Evolutionary conservation across 1,140 invertebrate genomes (phyloP).

Genomic region (Brachionus manjavacas): DNA sequence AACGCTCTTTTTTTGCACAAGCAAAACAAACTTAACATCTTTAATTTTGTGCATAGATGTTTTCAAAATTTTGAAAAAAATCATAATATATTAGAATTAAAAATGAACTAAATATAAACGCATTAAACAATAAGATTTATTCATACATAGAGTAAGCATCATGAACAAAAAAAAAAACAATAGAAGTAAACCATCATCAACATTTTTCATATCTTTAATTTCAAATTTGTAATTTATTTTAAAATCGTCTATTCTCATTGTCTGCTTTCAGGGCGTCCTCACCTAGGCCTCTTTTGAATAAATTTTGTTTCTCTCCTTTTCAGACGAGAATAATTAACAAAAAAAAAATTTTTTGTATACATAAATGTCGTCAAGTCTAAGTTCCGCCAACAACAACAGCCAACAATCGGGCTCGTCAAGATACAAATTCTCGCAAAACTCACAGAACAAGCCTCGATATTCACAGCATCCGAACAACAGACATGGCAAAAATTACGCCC

Average conservation of each 20-base stretch:
- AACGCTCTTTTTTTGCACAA: not conserved
- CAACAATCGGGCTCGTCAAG: not conserved
- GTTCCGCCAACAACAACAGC: not conserved
- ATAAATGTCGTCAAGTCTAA: constrained; percentile 33
- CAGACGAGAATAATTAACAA: not conserved
- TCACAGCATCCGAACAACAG: not conserved
- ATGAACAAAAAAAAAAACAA: not conserved
- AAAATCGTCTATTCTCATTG: not conserved
- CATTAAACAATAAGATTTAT: not conserved
- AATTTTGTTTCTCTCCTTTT: not conserved
- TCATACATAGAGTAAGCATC: constrained; percentile 22
- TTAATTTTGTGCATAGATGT: not conserved
- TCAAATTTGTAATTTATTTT: not conserved
- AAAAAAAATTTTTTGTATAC: constrained; percentile 3
- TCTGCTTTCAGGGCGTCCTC: not conserved
- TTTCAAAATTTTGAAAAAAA: not conserved
- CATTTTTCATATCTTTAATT: not conserved
- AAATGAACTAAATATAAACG: constrained; percentile 15
- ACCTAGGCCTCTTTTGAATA: not conserved
- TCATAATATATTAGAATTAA: not conserved
- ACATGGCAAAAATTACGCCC: not conserved
- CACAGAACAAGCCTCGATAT: not conserved
- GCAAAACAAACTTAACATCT: not conserved
- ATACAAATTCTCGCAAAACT: not conserved
- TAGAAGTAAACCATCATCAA: constrained; percentile 6